Base-by-base conservation (phyloP, 2,797 vertebrate species). In the Hozukius guyotensis region DNA sequence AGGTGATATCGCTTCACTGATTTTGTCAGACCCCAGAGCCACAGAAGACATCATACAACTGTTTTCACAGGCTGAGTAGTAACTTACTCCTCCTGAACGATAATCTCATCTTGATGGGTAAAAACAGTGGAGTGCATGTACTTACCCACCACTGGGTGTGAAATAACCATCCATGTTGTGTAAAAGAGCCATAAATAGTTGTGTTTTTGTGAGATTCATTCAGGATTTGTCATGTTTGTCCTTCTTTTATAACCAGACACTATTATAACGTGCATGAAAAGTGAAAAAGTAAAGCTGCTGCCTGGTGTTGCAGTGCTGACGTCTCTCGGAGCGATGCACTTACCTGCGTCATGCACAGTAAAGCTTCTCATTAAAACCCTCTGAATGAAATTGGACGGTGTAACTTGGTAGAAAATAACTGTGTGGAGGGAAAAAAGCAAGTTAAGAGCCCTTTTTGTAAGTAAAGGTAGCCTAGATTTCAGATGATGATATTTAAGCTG, bases 281-380 rank as follows among this genome's bases (percentile, higher is more conserved):
- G 36, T 59, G 4, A 9, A 72, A 49, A 42, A 32, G n/a, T n/a
- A 31, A 60, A 36, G 32, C 32, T 3, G 38, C 9, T 74, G 25
- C 42, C 1, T 36, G 42, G 52, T 77, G 29, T 46, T 73, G 22
- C 18, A 32, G 8, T 53, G 22, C 34, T 55, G 63, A 63, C 42
- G 32, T 29, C 8, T 66, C 59, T 65, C 55, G 57, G n/a, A 72
- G 69, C 11, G 38, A 61, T 22, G 34, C 52, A 80, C 53, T 84
- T 49, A 85, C 72, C 83, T 85, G 74, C 61, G 60, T 78, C 60
- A 80, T 8, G 63, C 75, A 14, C 61, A 53, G 49, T 25, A 75
- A 76, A 75, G 56, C 62, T 16, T 55, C 78, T 82, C 62, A 71
- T 76, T 80, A 72, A 71, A 69, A 46, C 34, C 36, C 60, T 71